Conservation (phyloP, 2,113 vertebrate genomes). For the Microcebus griseorufus region DNA sequence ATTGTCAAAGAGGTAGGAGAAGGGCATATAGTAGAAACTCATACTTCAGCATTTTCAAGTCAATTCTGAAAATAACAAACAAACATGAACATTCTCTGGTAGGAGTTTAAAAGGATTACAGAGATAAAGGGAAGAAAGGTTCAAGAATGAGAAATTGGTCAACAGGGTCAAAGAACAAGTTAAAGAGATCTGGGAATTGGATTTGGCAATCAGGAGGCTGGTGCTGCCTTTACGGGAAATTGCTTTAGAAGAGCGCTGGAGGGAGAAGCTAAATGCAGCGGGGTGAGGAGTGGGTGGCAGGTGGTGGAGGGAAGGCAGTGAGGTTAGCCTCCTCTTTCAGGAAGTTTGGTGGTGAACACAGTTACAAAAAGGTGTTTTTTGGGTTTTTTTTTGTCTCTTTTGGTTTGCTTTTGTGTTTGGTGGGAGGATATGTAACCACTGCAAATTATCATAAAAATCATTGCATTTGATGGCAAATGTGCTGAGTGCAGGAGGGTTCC, state of each 20-base stretch:
- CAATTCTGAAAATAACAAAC: slow-evolving; percentile 27
- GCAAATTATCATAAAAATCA: background rate
- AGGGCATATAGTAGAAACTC: background rate
- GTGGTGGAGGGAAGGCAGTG: background rate
- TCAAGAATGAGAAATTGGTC: slow-evolving; percentile 57
- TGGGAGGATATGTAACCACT: background rate
- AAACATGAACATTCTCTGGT: background rate
- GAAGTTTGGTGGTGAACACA: background rate
- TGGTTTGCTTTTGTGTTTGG: background rate
- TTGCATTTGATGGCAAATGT: background rate
- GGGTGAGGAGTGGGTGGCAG: background rate
- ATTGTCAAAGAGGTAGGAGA: background rate
- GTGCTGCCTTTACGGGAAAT: background rate
- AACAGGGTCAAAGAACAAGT: slow-evolving; percentile 49
- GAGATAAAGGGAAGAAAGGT: slow-evolving; percentile 12
- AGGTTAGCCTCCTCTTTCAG: background rate
- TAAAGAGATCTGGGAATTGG: slow-evolving; percentile 25
- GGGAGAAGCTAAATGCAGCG: background rate
- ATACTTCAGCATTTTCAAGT: background rate
- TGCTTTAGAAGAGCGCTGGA: background rate
- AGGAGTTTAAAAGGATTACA: slow-evolving; percentile 48
- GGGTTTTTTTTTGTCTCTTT: background rate
- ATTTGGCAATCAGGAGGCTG: slow-evolving; percentile 36
- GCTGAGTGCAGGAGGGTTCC: background rate
- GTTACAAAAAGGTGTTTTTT: background rate